Base-by-base conservation (phyloP, 2,113 vertebrate genomes). In the Cynopterus brachyotis region DNA sequence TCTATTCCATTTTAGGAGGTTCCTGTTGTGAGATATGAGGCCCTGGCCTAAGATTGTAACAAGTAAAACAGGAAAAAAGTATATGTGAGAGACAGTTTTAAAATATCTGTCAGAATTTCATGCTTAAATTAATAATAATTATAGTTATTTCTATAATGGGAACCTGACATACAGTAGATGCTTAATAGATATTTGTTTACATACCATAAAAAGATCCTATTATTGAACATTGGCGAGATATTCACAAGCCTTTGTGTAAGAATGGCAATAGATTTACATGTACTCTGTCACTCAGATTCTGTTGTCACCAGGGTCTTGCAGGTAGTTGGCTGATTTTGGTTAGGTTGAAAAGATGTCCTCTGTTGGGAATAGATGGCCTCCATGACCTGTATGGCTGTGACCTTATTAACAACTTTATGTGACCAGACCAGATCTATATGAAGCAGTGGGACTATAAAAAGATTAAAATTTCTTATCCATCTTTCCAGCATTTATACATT, bases 101-200 rank as follows among this genome's bases (percentile, higher is more conserved):
- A 35, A 55, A 66, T 80, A 67, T 0, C 30, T 84, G 5, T 60
- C 20, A 37, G 28, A 19, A 72, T 81, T 81, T 55, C 35, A 42
- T 19, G 32, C 37, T 55, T 89, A 94, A 80, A 84, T 97, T 66
- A 92, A 73, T 81, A 85, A 85, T 85, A 79, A 76, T 22, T 50
- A 24, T 67, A 89, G 32, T 59, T 91, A 86, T 60, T 89, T 91
- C 20, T 67, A 89, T 60, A 82, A 69, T 79, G 32, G 30, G 7
- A 93, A 55, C 8, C 16, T 60, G 53, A 57, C 5, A 57, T 47
- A 53, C 12, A 87, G 30, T 73, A 92, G 15, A 16, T 80, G 28
- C 72, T 92, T n/a, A 96, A 55, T 86, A 97, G 75, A 75, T 60
- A 67, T 42, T 92, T 66, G 42, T 12, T 85, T 91, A 16, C 1